Evolutionary conservation across 1,140 invertebrate genomes (phyloP).

Genomic region (Amphibalanus amphitrite): DNA sequence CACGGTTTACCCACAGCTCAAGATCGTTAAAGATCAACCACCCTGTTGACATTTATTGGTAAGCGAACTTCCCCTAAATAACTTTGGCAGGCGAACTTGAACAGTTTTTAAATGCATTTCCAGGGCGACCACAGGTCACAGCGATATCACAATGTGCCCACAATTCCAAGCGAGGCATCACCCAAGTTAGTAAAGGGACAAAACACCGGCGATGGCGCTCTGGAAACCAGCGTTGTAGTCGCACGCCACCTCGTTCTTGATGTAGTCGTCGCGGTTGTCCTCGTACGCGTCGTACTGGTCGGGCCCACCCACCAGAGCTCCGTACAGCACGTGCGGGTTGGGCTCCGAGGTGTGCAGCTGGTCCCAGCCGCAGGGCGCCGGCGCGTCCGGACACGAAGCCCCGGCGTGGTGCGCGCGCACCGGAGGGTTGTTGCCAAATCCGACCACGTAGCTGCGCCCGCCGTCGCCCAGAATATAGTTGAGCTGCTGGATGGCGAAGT

Average conservation of each 20-base stretch:
- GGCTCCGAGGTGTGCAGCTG: conserved; percentile 17
- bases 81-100: too few species aligned
- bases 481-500: conserved; percentile 43
- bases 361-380: conserved; percentile 20
- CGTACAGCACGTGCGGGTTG: conserved; percentile 26
- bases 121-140: too few species aligned
- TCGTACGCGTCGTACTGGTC: conserved; percentile 23
- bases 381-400: conserved; percentile 21
- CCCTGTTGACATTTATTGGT: too few species aligned
- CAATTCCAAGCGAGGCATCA: too few species aligned
- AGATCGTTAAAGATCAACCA: too few species aligned
- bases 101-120: too few species aligned
- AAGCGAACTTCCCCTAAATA: too few species aligned
- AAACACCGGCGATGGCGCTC: conserved; percentile 6
- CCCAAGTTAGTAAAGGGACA: too few species aligned
- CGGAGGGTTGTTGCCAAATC: conserved; percentile 34
- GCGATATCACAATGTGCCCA: too few species aligned
- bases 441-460: conserved; percentile 43
- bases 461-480: conserved; percentile 40
- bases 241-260: conserved; percentile 27
- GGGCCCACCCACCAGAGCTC: conserved; percentile 30
- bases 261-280: conserved; percentile 25
- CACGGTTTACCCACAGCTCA: too few species aligned
- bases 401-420: not conserved
- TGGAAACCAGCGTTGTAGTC: conserved; percentile 30